Base-by-base conservation (phyloP, 2,113 vertebrate species). In the Apistogramma diplotaenia region DNA sequence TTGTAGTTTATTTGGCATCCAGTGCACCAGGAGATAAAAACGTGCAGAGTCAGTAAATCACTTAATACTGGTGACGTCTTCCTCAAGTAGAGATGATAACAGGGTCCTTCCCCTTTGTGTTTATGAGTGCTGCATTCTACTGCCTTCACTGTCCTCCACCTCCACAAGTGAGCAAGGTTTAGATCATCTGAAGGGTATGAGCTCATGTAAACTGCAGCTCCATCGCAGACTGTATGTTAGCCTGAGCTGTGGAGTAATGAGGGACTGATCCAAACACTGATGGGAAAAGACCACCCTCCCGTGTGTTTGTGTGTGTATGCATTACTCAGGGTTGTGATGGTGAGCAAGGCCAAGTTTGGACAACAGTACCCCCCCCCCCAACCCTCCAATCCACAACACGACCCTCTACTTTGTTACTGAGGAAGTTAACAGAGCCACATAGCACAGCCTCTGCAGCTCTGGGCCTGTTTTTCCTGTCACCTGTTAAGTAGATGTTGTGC, bases 181-280 rank as follows among this genome's bases (percentile, higher is more conserved):
- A 81, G 81, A 85, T 85, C 83, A 89, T 78, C 74, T 75, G 46
- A 67, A 60, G 77, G 58, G 33, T 62, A 87, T 90, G 90, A 87
- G 80, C 78, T 91, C 80, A 70, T 90, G 71, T 85, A 87, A 87
- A 85, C 84, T 46, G 35, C 56, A 58, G 54, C 82, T 87, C 53
- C 78, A 65, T 80, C 81, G 49, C 33, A 43, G 37, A 40, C 53
- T 58, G 79, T 61, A 33, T 79, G 59, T 59, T 3, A 51, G 16
- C 31, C 51, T 56, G 5, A 58, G 57, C 33, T 2, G 6, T 0
- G 8, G 58, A 49, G 61, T 79, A 83, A 84, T 73, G 67, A 46
- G 57, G 74, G 57, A 15, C 23, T 74, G 79, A 81, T 79, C 79
- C 62, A 86, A 90, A 86, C 84, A 87, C 43, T 35, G 78, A 86